Base-by-base conservation (phyloP, 2,113 vertebrate species). In the Ceyx melanurus region DNA sequence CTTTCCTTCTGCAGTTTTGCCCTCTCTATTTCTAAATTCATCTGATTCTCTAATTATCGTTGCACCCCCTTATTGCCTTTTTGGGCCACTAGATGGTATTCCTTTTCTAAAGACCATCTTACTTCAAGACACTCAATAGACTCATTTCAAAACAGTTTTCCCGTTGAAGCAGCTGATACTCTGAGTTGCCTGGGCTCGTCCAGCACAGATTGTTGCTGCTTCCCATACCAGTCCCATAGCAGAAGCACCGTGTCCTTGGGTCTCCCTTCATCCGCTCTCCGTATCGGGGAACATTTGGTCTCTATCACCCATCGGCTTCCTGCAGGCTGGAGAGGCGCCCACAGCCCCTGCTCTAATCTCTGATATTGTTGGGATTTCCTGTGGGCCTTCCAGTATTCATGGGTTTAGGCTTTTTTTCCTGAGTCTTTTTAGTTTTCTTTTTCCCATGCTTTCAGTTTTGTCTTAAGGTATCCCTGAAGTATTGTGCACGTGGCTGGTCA, bases 81-180 rank as follows among this genome's bases (percentile, higher is more conserved):
- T 83, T 92, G 93, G 76, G 90, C 95, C 94, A 88, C 94, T 95
- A 95, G 93, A 94, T 95, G 93, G 94, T 96, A 95, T 96, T 95
- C 88, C 92, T 95, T 95, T 95, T 89, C 82, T 92, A 70, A 89
- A 95, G 85, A 94, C 88, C 77, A 89, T 45, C 20, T 85, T 70
- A 22, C 45, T 91, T 65, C 37, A 51, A 83, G 51, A 56, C 72
- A 56, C 51, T 80, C 21, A 22, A 42, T 53, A 65, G 60, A 56
- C 22, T 66, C 42, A 72, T 76, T 74, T 81, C 51, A 58, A 92
- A 94, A 61, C 56, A 50, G 1, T 74, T 89, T 91, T 65, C 79
- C 56, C 1, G 0, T 22, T 70, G 81, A 81, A 82, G 48, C 66
- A 68, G 60, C 86, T 82, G 75, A 86, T 86, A 45, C 11, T 54